Evolutionary conservation across 2,113 vertebrate species (phyloP), one percentile per base, ranked within the genome.

Genomic region (Madoqua kirkii): DNA sequence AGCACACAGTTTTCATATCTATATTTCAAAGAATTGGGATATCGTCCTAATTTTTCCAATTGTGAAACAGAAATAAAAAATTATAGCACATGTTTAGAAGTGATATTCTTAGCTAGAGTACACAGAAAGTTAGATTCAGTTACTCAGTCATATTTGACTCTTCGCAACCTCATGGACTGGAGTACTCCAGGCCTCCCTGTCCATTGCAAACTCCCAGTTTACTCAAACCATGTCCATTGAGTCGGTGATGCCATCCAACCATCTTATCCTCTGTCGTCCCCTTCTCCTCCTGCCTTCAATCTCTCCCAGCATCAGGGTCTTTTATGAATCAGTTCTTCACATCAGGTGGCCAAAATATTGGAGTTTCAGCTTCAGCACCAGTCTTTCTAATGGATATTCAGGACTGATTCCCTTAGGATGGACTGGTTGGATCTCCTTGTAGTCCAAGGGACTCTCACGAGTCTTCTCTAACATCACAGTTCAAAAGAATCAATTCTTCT

Each of bases 151-250:
- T 74, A 40, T 40, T 74, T 5, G 19, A 74, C 19, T 74, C n/a
- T 36, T 36, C 40, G n/a, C 19, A 40, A 13, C 19, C 10, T 36
- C 67, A 74, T 74, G n/a, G 19, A 40, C n/a, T 23, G 67, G 2
- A 40, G 5, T 71, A 71, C 5, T 21, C 19, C 19, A 71, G n/a
- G 67, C 19, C 19, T 71, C n/a, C 67, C n/a, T 40, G 67, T 40
- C 3, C n/a, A 40, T 74, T 0, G 0, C 67, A 23, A 40, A 23
- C 10, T 74, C 36, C 19, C 19, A 74, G n/a, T 40, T 40, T 40
- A 74, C n/a, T 40, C 67, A 74, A 40, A 74, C n/a, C 67, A 74
- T 40, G n/a, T 40, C n/a, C n/a, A 40, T 40, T 74, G 19, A 74
- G n/a, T 40, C 19, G 0, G n/a, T 74, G 19, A 40, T 74, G 19